Evolutionary conservation across 2,888 invertebrate species (phyloP), one percentile per base, ranked within the genome.

Genomic region (Metacarcinus magister): DNA sequence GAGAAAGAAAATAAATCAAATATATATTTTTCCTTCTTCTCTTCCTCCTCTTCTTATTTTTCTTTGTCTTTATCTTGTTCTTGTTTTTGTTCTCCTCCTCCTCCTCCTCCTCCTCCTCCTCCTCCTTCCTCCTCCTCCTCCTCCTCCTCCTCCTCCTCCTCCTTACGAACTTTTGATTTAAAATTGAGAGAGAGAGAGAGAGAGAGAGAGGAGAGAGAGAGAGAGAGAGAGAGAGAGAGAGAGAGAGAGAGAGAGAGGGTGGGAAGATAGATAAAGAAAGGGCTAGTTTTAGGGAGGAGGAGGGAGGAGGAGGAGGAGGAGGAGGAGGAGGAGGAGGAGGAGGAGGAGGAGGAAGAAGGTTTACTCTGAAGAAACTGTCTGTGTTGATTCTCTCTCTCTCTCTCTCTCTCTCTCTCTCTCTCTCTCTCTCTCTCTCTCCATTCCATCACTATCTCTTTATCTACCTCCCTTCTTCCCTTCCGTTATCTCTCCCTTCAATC

Each of bases 321-420:
- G n/a, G 46, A 43, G 94, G 43, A 82, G 48, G 82, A 39, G 60
- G 43, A 23, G 94, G 32, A 28, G 60, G 32, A 93, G 60, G 60
- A 60, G 60, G 32, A 39, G 60, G 46, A 32, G 93, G 19, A 44
- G 19, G 44, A 44, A 19, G 44, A 48, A 44, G n/a, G 44, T 75
- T 39, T 75, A 67, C 19, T 16, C 54, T 32, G 32, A 43, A 82
- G n/a, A 82, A 44, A 0, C 46, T 8, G 39, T 48, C 8, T 23
- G 2, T 92, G 39, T 43, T 43, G 16, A 32, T 1, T 44, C 23
- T 39, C 91, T 91, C 43, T 44, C 44, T 43, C 92, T 48, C 13
- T 93, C 67, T 60, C 16, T 60, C 32, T 60, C 93, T 93, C 60
- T 93, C 67, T 93, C 54, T 60, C 54, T 32, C 28, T 10, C 16